Evolutionary conservation across 1,140 invertebrate species (phyloP).

Genomic region (Aphaenogaster ashmeadi): DNA sequence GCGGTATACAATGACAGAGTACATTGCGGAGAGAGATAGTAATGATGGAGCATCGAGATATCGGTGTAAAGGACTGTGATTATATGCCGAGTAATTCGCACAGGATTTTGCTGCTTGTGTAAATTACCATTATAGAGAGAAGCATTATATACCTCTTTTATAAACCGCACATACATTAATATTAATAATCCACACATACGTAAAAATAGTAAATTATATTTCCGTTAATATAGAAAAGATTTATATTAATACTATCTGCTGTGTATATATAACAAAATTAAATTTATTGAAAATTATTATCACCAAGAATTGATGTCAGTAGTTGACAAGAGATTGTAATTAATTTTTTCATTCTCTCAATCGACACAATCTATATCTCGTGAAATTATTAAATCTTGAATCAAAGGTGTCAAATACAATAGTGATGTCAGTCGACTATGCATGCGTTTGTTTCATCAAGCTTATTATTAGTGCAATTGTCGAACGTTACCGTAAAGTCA

Average conservation of each 20-base stretch:
- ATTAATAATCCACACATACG: background rate
- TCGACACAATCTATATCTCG: background rate
- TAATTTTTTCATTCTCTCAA: background rate
- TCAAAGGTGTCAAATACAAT: background rate
- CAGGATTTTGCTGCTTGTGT: background rate
- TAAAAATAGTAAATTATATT: background rate
- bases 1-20: slow-evolving; percentile 4
- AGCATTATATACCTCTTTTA: background rate
- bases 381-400: background rate
- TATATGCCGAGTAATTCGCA: background rate
- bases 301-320: background rate
- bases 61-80: background rate
- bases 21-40: background rate
- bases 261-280: background rate
- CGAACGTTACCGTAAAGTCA: slow-evolving; percentile 36
- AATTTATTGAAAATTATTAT: background rate
- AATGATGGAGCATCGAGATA: slow-evolving; percentile 30
- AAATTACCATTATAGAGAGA: background rate
- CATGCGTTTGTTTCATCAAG: slow-evolving; percentile 13
- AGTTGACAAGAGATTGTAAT: background rate
- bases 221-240: background rate
- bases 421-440: background rate
- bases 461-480: slow-evolving; percentile 9
- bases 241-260: background rate
- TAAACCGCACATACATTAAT: background rate